A percentile compares a stretch with the other conserved stretches of the same genome.
phyloP scores from a whole-genome alignment of 2,113 vertebrate species.

The Phoenicopterus ruber region DNA sequence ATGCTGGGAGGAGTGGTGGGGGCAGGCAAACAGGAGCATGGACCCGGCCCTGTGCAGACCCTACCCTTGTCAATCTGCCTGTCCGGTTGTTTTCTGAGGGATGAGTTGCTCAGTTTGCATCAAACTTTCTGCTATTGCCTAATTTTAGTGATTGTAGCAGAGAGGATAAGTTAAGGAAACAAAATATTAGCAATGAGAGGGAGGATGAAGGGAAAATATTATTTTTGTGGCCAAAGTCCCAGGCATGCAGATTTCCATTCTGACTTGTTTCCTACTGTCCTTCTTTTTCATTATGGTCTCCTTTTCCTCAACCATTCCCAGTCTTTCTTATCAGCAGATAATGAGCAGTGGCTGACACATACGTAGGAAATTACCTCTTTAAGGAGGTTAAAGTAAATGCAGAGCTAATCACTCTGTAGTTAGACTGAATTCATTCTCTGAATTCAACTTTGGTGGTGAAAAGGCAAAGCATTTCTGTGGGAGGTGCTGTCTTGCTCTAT shows the following conservation, averaged over 20 bases:
- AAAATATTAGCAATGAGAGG: not conserved
- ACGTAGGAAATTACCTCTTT: not conserved
- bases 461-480: not conserved
- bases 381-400: not conserved
- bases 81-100: not conserved
- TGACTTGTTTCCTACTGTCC: not conserved
- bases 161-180: not conserved
- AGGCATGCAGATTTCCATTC: not conserved
- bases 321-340: not conserved
- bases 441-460: not conserved
- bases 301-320: not conserved
- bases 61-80: not conserved
- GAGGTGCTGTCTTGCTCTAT: not conserved
- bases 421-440: not conserved
- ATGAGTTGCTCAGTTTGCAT: not conserved
- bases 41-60: not conserved
- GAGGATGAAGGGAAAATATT: not conserved
- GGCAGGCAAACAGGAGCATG: not conserved
- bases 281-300: not conserved
- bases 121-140: not conserved
- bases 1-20: rapidly evolving
- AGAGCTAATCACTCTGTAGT: not conserved
- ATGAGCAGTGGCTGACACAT: not conserved
- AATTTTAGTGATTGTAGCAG: not conserved
- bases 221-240: not conserved